Evolutionary conservation across 2,888 invertebrate genomes (phyloP), one percentile per base, ranked within the genome.

Genomic region (Rugalucina vietnamica): DNA sequence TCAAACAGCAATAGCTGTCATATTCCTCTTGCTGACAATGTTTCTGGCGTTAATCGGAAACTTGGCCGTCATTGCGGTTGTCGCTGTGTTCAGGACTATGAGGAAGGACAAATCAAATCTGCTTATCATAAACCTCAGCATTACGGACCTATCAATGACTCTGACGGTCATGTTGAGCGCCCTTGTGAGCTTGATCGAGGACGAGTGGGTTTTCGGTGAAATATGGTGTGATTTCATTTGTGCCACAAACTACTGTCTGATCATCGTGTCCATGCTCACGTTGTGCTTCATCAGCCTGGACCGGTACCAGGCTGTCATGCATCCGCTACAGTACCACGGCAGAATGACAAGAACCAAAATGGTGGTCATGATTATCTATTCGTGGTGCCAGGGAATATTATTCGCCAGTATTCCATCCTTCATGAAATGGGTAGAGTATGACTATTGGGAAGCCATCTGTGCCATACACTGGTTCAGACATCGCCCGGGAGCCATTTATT

Each of bases 191-290:
- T 49, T 93, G 8, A 79, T 86, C 0, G 39, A 79, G 0, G 93
- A 94, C 85, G 21, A 76, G 18, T 93, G 92, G 93, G 49, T 50
- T 0, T 57, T 92, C 5, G 87, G 89, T 0, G 21, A 54, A 5
- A 5, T 79, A 0, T 84, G 88, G 85, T 95, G 95, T 79, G 82
- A 90, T 43, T 43, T 91, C 1, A 89, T 93, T n/a, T 94, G 95
- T 83, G 91, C 91, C 4, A 82, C 90, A 1, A 94, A 95, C 89
- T 95, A 95, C 88, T 93, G 92, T 76, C 88, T 94, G n/a, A 93
- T 94, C 69, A 94, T 95, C 18, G 93, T 93, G 24, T 94, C 94
- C 18, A 94, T 95, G 93, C 81, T 94, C 72, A 95, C 94, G 1
- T 90, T 95, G 8, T 92, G 93, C 32, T 91, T 93, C 82, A 94